Evolutionary conservation across 2,113 vertebrate species (phyloP).

Genomic region (Trachemys scripta): DNA sequence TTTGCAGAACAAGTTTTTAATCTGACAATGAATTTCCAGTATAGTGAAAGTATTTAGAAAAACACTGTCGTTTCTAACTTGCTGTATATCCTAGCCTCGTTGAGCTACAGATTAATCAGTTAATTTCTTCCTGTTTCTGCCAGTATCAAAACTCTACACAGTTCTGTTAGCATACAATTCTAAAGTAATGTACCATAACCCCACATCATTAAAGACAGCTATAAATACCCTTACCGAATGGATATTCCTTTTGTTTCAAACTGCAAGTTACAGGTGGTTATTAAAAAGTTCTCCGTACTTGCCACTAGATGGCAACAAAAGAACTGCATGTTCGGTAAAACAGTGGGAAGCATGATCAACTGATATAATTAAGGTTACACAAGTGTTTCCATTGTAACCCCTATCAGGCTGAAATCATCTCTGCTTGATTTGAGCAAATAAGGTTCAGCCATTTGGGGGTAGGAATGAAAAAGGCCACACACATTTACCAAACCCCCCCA

Average conservation of each 20-base stretch:
- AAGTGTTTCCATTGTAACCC: neutral
- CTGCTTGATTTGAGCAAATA: neutral
- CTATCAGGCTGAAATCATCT: neutral
- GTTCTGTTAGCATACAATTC: neutral
- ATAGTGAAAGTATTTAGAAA: neutral
- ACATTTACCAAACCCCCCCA: neutral
- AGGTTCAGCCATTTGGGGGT: conserved; percentile 4
- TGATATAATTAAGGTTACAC: neutral
- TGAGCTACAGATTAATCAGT: neutral
- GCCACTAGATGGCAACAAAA: conserved; percentile 75
- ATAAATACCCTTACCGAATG: neutral
- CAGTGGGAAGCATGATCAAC: neutral
- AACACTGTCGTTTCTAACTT: neutral
- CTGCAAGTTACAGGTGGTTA: neutral
- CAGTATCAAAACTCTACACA: neutral
- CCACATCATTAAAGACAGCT: neutral
- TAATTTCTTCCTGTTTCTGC: neutral
- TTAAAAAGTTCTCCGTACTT: neutral
- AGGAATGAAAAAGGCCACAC: neutral
- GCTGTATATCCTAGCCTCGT: neutral
- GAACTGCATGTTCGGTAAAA: neutral
- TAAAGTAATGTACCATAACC: neutral
- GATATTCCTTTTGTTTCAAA: neutral
- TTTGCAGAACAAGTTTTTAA: neutral
- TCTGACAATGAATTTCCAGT: neutral